Conservation (phyloP, 2,113 vertebrate species). For the Phylloscopus whistleri region DNA sequence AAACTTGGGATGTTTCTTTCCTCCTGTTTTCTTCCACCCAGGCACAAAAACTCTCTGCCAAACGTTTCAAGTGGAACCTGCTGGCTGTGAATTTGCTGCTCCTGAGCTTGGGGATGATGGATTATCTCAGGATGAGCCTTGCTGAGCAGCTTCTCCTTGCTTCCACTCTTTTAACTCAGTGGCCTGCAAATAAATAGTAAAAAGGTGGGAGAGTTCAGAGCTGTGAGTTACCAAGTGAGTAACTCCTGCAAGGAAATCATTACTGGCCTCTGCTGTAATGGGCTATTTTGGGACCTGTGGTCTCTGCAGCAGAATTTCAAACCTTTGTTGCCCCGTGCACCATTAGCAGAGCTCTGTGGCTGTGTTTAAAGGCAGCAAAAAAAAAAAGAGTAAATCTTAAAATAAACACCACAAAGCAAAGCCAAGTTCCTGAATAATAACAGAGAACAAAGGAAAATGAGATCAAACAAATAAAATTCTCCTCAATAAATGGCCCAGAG, state of each 20-base stretch:
- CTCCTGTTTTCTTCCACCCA: background rate
- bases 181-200: background rate
- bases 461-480: background rate
- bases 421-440: background rate
- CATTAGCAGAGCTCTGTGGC: background rate
- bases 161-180: background rate
- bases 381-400: background rate
- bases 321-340: background rate
- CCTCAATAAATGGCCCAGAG: background rate
- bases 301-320: constrained; percentile 3
- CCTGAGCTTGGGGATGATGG: background rate
- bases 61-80: background rate
- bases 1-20: background rate
- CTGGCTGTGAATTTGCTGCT: background rate
- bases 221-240: background rate
- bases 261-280: background rate
- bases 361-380: background rate
- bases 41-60: background rate
- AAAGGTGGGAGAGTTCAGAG: background rate
- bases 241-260: background rate
- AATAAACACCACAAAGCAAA: background rate
- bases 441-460: background rate
- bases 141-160: background rate
- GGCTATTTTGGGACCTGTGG: background rate
- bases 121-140: background rate